phyloP scores from a whole-genome alignment of 2,888 invertebrate genomes.

The Platerodrilus igneus region DNA sequence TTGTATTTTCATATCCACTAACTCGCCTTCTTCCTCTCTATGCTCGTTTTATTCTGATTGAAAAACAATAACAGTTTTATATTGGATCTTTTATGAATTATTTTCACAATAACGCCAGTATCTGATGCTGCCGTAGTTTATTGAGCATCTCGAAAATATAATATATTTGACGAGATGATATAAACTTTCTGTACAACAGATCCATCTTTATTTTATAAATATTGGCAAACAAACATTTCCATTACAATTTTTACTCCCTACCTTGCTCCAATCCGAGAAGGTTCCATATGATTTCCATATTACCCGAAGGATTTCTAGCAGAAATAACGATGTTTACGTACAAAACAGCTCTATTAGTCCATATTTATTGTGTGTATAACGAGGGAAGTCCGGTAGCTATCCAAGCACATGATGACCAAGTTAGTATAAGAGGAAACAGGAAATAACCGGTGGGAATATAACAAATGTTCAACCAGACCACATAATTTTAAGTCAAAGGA shows the following conservation, averaged over 20 bases:
- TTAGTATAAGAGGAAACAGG: slow-evolving; percentile 38
- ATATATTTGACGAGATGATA: slow-evolving; percentile 15
- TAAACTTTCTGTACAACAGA: slow-evolving; percentile 7
- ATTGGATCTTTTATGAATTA: slow-evolving; percentile 44
- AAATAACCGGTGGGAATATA: slow-evolving; percentile 40
- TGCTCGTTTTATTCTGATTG: slow-evolving; percentile 44
- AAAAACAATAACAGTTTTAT: slow-evolving; percentile 46
- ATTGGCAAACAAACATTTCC: slow-evolving; percentile 5
- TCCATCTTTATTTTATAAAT: neutral
- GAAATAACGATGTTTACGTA: slow-evolving; percentile 47
- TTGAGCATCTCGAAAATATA: slow-evolving; percentile 26
- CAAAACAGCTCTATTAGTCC: slow-evolving; percentile 46
- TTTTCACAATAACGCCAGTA: slow-evolving; percentile 42
- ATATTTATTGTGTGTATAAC: slow-evolving; percentile 47
- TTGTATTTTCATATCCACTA: slow-evolving; percentile 45
- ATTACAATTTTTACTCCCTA: slow-evolving; percentile 13
- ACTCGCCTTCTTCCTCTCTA: slow-evolving; percentile 41
- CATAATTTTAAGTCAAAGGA: too few species aligned
- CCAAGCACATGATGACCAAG: slow-evolving; percentile 40
- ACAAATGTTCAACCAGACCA: too few species aligned
- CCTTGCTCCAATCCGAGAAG: slow-evolving; percentile 9
- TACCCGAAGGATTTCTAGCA: slow-evolving; percentile 38
- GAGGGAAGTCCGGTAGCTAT: slow-evolving; percentile 36
- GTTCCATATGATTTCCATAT: slow-evolving; percentile 22
- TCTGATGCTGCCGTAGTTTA: slow-evolving; percentile 37